A percentile compares a stretch with the other conserved stretches of the same genome.
Conservation (phyloP, 2,888 invertebrate genomes). For the Auanema freiburgensis region DNA sequence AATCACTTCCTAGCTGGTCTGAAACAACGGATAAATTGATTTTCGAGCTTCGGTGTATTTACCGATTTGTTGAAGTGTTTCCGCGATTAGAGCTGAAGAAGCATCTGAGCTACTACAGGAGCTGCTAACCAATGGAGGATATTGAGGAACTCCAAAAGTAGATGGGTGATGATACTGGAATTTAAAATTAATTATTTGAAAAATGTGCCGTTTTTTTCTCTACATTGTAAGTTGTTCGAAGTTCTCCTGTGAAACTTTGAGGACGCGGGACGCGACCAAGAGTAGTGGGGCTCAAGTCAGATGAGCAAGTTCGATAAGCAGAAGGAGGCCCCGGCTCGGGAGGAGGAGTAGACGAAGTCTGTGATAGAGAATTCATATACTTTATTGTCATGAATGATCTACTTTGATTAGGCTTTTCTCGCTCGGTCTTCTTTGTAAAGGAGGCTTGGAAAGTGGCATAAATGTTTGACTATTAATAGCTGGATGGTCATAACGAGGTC, state of each 20-base stretch:
- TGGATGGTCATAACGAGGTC: neutral
- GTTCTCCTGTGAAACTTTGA: slow-evolving; percentile 8
- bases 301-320: neutral
- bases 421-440: slow-evolving; percentile 30
- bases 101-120: slow-evolving; percentile 22
- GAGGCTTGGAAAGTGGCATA: slow-evolving; percentile 22
- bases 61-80: slow-evolving; percentile 52
- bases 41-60: neutral
- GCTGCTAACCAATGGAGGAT: neutral
- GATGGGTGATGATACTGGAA: too few relatives aligned
- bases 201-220: too few relatives aligned
- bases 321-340: neutral
- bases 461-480: neutral
- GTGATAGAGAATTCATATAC: neutral
- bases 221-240: slow-evolving; percentile 6
- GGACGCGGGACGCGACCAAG: slow-evolving; percentile 1
- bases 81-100: slow-evolving; percentile 33
- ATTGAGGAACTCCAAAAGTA: too few relatives aligned
- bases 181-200: too few relatives aligned
- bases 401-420: slow-evolving; percentile 28
- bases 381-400: neutral
- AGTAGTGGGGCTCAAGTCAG: neutral
- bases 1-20: slow-evolving; percentile 53
- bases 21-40: slow-evolving; percentile 6
- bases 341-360: neutral